Percentiles rank a stretch among this genome's conserved stretches.
phyloP scores from a whole-genome alignment of 2,888 invertebrate genomes.

The Hirtodrosophila alboralis region DNA sequence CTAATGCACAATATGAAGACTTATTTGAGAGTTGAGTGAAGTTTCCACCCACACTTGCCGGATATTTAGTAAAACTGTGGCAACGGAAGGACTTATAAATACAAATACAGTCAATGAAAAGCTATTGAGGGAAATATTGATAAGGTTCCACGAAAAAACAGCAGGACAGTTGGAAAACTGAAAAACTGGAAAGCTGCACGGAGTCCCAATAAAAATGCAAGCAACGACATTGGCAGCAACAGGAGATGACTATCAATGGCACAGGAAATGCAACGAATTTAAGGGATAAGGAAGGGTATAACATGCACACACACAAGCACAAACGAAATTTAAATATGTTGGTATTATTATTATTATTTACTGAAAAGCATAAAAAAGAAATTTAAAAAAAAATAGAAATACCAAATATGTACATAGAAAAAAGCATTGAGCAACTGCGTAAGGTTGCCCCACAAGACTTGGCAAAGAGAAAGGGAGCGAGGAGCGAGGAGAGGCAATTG shows the following conservation, averaged over 20 bases:
- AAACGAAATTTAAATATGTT: slow-evolving; percentile 71
- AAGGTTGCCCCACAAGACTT: slow-evolving; percentile 3
- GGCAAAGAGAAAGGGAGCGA: neutral
- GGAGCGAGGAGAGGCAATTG: neutral
- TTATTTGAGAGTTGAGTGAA: slow-evolving; percentile 36
- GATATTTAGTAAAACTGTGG: slow-evolving; percentile 40
- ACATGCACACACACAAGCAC: slow-evolving; percentile 18
- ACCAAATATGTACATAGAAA: slow-evolving; percentile 27
- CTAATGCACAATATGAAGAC: slow-evolving; percentile 54
- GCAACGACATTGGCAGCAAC: slow-evolving; percentile 34
- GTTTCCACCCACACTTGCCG: slow-evolving; percentile 3
- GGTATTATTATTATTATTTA: slow-evolving; percentile 75
- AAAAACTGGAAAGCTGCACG: slow-evolving; percentile 42
- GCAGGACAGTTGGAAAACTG: slow-evolving; percentile 1
- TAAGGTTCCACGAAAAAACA: slow-evolving; percentile 36
- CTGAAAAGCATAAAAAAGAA: slow-evolving; percentile 41
- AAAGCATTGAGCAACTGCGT: slow-evolving; percentile 15
- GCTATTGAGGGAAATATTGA: slow-evolving; percentile 65
- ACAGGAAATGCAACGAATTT: slow-evolving; percentile 60
- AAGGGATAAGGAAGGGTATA: slow-evolving; percentile 19
- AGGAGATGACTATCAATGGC: slow-evolving; percentile 68
- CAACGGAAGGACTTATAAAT: slow-evolving; percentile 53
- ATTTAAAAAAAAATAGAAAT: slow-evolving; percentile 25
- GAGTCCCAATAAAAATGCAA: slow-evolving; percentile 62
- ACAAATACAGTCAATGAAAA: slow-evolving; percentile 54